These are phyloP conservation scores for Aldrovandia affinis DNA, from an alignment of 2,797 vertebrate species.

Conservation along the genomic window DNA sequence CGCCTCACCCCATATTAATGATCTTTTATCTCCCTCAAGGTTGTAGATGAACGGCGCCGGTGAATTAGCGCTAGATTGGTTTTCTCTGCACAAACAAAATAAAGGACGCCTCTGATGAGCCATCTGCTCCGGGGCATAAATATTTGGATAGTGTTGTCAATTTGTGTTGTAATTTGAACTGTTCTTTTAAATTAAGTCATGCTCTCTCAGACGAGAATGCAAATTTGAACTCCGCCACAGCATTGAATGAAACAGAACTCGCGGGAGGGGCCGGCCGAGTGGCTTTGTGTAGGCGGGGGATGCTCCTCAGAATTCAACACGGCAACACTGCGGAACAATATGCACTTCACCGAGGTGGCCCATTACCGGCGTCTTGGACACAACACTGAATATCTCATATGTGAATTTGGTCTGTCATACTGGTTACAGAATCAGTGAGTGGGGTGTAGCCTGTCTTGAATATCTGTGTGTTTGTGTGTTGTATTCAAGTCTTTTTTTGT, in stretches of 20 bases:
- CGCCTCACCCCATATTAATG: slow-evolving; percentile 46
- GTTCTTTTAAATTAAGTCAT: slow-evolving; percentile 54
- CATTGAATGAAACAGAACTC: slow-evolving; percentile 30
- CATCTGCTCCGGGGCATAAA: slow-evolving; percentile 45
- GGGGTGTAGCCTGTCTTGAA: too few relatives aligned
- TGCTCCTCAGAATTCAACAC: slow-evolving; percentile 48
- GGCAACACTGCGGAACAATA: not conserved
- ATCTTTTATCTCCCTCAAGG: slow-evolving; percentile 47
- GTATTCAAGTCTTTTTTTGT: too few relatives aligned
- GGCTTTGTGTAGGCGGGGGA: slow-evolving; percentile 57
- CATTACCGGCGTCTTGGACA: too few relatives aligned
- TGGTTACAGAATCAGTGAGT: too few relatives aligned
- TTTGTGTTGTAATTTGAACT: slow-evolving; percentile 35
- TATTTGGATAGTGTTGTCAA: slow-evolving; percentile 39
- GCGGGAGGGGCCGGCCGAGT: slow-evolving; percentile 43
- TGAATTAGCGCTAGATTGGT: slow-evolving; percentile 40
- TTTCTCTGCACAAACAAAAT: not conserved
- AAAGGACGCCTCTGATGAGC: not conserved
- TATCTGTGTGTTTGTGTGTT: too few relatives aligned
- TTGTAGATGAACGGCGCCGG: slow-evolving; percentile 45
- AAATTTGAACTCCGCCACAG: slow-evolving; percentile 47
- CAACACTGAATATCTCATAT: too few relatives aligned
- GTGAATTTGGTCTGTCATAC: too few relatives aligned
- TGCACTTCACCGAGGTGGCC: not conserved
- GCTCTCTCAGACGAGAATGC: slow-evolving; percentile 63